A percentile compares a stretch with the other conserved stretches of the same genome.
phyloP scores from a whole-genome alignment of 2,113 vertebrate genomes.

The Sylvicapra grimmia region DNA sequence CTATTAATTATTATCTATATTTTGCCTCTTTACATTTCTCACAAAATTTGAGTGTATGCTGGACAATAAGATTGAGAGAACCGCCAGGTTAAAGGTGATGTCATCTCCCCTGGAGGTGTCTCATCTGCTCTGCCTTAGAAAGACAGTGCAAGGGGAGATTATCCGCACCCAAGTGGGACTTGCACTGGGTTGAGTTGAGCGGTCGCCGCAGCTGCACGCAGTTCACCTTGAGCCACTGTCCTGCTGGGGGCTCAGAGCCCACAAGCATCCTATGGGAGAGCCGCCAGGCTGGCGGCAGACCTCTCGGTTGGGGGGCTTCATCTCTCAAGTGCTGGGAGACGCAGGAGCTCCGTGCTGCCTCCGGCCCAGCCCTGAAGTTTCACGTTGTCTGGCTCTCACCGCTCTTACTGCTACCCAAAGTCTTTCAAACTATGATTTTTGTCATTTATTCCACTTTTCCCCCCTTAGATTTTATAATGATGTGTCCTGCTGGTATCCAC shows the following conservation, averaged over 20 bases:
- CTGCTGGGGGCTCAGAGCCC: not conserved
- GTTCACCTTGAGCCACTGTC: accelerated
- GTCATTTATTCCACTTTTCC: not conserved
- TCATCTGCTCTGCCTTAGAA: accelerated
- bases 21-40: not conserved
- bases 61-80: not conserved
- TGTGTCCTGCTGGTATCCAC: not conserved
- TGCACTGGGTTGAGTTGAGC: accelerated
- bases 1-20: not conserved
- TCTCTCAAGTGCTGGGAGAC: accelerated
- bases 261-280: not conserved
- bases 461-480: not conserved
- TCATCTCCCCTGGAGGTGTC: accelerated
- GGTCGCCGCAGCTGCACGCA: accelerated
- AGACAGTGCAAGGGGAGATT: accelerated
- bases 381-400: not conserved
- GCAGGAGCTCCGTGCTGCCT: accelerated
- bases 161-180: accelerated
- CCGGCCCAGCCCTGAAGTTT: not conserved
- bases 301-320: accelerated
- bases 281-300: accelerated
- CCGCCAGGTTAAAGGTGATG: too few relatives aligned
- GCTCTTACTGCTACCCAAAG: not conserved
- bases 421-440: not conserved
- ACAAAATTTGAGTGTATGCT: not conserved